These are phyloP conservation scores for Caenorhabditis panamensis DNA, from an alignment of 2,888 invertebrate species.

Conservation along the genomic window DNA sequence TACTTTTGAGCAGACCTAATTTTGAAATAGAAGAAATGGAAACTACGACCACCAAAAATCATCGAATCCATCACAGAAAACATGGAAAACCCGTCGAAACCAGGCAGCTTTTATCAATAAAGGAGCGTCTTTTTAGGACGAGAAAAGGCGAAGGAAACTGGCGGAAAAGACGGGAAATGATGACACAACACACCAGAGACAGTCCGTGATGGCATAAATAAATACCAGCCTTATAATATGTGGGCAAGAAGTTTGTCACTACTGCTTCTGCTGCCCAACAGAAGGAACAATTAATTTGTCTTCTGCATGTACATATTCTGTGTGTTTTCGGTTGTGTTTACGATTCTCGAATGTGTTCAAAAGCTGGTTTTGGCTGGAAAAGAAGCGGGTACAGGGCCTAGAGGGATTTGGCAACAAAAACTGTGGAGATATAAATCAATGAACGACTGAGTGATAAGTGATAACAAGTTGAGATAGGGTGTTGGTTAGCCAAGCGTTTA, in stretches of 20 bases:
- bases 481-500: not conserved
- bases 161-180: conserved; percentile 5
- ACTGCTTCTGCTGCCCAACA: not conserved
- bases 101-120: conserved; percentile 33
- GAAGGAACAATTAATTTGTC: conserved; percentile 15
- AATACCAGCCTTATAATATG: conserved; percentile 25
- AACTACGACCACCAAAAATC: not conserved
- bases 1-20: not conserved
- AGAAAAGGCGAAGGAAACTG: not conserved
- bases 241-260: conserved; percentile 1
- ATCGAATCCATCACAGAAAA: not conserved
- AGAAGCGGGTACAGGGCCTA: not conserved
- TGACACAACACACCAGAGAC: conserved; percentile 12
- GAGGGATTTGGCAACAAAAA: not conserved
- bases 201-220: conserved; percentile 11
- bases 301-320: conserved; percentile 22
- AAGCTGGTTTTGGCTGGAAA: conserved; percentile 43
- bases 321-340: conserved; percentile 16
- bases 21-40: too few relatives aligned
- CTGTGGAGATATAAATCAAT: conserved; percentile 9
- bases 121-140: conserved; percentile 32
- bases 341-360: conserved; percentile 39
- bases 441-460: not conserved
- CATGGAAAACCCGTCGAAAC: not conserved
- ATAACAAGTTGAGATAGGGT: conserved; percentile 9